Base-by-base conservation (phyloP, 2,113 vertebrate species). In the Syngnathoides biaculeatus region DNA sequence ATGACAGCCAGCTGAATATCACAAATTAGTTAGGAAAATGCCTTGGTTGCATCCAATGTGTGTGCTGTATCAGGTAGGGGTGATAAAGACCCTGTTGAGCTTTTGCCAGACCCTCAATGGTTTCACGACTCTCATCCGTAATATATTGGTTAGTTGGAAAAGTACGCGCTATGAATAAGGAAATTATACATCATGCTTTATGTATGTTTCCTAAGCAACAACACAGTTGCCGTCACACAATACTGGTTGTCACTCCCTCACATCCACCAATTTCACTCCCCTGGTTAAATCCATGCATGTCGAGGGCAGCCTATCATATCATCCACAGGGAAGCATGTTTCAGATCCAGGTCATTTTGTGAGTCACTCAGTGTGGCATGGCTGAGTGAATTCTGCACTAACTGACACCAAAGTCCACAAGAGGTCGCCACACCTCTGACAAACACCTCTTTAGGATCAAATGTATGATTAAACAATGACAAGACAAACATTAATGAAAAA, bases 131-230 rank as follows among this genome's bases (percentile, higher is more conserved):
- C 15, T 90, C 88, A 17, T 90, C 91, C 92, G 90, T 91, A 53
- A 92, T 77, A n/a, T 90, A 90, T 3, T 85, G 86, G 65, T 93
- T 91, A 5, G 89, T 91, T 1, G 91, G 92, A 66, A 92, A 93
- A 5, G 90, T 91, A 11, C 91, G 85, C 47, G 88, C 91, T 92
- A 47, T 4, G 57, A 48, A 58, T 3, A 3, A 17, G 60, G 12
- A 14, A 35, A 35, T 35, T 8, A 8, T 56, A 22, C 7, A 15
- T 0, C 38, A 6, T 1, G 4, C 0, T 24, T 38, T 42, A 10
- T 57, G 1, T 14, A 38, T 19, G 47, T 48, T 47, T 6, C 30
- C 30, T 52, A 8, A 35, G 5, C n/a, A 24, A n/a, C 20, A 48
- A 6, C 6, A 35, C 30, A 35, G 30, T 35, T 35, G 30, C 30